These are phyloP conservation scores for Thryonomys swinderianus DNA, from an alignment of 2,113 vertebrate genomes.

Conservation along the genomic window DNA sequence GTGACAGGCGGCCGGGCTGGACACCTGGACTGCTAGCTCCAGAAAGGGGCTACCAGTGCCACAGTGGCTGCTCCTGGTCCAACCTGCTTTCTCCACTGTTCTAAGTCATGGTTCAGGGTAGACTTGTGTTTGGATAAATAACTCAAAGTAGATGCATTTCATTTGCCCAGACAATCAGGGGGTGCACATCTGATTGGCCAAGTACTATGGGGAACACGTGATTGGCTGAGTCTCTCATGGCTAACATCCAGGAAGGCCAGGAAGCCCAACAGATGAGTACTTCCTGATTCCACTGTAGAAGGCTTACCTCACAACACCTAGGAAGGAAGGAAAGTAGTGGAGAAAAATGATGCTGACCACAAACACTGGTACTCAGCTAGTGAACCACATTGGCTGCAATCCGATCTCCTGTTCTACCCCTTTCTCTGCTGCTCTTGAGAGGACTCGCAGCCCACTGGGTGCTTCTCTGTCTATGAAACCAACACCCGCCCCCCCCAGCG, in stretches of 20 bases:
- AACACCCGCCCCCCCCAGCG: rapidly evolving
- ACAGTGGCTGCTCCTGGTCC: too few relatives aligned
- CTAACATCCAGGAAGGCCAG: neutral
- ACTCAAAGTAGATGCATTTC: neutral
- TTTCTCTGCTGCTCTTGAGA: neutral
- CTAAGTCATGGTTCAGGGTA: neutral
- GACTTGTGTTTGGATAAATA: neutral
- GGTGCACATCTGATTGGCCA: neutral
- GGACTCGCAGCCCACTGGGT: rapidly evolving
- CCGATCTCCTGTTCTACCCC: rapidly evolving
- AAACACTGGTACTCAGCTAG: rapidly evolving
- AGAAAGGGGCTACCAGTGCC: neutral
- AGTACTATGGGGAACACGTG: neutral
- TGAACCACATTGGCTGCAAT: rapidly evolving
- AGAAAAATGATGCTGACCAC: neutral
- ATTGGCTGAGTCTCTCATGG: neutral
- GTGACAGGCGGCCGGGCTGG: rapidly evolving
- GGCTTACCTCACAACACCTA: too few relatives aligned
- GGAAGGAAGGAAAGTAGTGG: neutral
- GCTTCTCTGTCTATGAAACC: too few relatives aligned
- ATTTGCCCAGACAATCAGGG: neutral
- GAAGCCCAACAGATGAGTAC: neutral
- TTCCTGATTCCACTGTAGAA: rapidly evolving
- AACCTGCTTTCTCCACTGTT: neutral
- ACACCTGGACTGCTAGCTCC: neutral